A percentile compares a stretch with the other conserved stretches of the same genome.
Conservation (phyloP, 2,888 invertebrate species). For the Sussaba pulchella region DNA sequence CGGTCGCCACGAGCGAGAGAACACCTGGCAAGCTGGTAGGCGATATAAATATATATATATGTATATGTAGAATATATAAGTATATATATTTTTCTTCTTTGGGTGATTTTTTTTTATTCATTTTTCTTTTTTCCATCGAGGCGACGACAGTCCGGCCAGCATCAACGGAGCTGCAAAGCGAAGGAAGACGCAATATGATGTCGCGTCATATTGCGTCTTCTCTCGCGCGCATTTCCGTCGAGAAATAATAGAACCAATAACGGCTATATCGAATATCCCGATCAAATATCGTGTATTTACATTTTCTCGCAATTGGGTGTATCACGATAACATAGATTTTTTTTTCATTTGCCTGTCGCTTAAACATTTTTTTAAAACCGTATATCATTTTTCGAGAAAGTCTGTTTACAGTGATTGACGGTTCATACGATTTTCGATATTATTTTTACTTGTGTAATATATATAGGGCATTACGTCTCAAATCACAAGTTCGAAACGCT, state of each 20-base stretch:
- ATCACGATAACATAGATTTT: constrained; percentile 10
- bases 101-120: too few relatives aligned
- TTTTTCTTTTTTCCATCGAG: too few relatives aligned
- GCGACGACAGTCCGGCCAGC: background rate
- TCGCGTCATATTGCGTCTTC: background rate
- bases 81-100: too few relatives aligned
- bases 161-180: constrained; percentile 6
- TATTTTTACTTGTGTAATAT: too few relatives aligned
- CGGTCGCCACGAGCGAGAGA: background rate
- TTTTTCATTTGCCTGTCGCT: background rate
- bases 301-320: constrained; percentile 40
- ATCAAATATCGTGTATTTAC: constrained; percentile 59
- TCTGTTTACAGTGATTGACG: too few relatives aligned
- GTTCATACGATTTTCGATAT: too few relatives aligned
- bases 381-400: background rate
- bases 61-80: too few relatives aligned
- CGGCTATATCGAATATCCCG: constrained; percentile 28
- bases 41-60: too few relatives aligned
- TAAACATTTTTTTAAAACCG: constrained; percentile 12
- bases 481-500: too few relatives aligned
- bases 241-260: constrained; percentile 55
- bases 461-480: too few relatives aligned
- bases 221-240: background rate
- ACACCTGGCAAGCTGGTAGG: background rate
- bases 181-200: constrained; percentile 11